Evolutionary conservation across 1,140 invertebrate species (phyloP).

Genomic region (Elymnias hypermnestra): DNA sequence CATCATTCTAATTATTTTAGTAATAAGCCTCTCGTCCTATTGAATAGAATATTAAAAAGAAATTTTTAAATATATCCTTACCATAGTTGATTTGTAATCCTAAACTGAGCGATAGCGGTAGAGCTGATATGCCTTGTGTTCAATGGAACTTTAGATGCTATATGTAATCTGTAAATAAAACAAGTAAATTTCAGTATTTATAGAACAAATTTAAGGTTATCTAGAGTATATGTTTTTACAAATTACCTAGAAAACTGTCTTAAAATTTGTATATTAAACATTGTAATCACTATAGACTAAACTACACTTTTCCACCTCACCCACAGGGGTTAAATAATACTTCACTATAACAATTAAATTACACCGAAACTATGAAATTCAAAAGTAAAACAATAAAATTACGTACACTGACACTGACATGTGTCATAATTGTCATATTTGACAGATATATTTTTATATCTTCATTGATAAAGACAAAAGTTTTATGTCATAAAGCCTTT

Average conservation of each 20-base stretch:
- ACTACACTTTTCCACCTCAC: too few relatives aligned
- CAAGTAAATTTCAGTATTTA: conserved; percentile 15
- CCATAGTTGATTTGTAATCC: conserved; percentile 58
- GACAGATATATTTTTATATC: too few relatives aligned
- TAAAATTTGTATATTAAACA: conserved; percentile 50
- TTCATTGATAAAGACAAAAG: too few relatives aligned
- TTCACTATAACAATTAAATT: too few relatives aligned
- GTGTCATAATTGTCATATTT: too few relatives aligned
- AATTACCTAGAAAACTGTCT: conserved; percentile 49
- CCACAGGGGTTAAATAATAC: too few relatives aligned
- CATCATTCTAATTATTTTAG: too few relatives aligned
- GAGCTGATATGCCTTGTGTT: conserved; percentile 42
- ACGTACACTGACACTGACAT: conserved; percentile 1
- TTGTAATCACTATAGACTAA: conserved; percentile 6
- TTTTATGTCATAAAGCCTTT: too few relatives aligned
- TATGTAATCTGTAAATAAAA: conserved; percentile 43
- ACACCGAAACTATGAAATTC: too few relatives aligned
- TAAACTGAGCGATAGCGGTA: conserved; percentile 43
- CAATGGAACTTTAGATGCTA: conserved; percentile 29
- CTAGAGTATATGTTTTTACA: not conserved
- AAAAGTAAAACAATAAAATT: too few relatives aligned
- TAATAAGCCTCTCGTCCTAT: too few relatives aligned
- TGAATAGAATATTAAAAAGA: not conserved
- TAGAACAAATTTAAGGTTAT: conserved; percentile 24
- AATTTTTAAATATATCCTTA: conserved; percentile 28